Evolutionary conservation across 2,113 vertebrate genomes (phyloP).

Genomic region (Scortum barcoo): DNA sequence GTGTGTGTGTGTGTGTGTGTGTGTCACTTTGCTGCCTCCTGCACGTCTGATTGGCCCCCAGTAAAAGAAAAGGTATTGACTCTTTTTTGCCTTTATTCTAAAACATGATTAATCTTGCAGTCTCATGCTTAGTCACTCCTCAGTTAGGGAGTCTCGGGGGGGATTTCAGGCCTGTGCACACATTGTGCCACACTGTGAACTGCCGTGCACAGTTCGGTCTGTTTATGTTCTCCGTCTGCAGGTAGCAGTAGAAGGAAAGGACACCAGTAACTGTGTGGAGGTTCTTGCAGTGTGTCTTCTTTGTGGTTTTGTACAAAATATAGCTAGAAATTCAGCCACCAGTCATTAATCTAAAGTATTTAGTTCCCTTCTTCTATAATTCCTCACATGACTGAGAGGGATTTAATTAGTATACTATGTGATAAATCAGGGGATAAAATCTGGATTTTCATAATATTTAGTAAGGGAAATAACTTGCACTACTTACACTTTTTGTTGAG

Average conservation of each 20-base stretch:
- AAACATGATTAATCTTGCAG: constrained; percentile 65
- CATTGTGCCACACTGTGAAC: background rate
- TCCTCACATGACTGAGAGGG: background rate
- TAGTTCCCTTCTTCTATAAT: background rate
- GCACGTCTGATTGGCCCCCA: constrained; percentile 51
- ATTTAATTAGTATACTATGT: no score
- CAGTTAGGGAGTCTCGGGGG: constrained; percentile 12
- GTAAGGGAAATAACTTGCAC: background rate
- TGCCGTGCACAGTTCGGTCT: constrained; percentile 7
- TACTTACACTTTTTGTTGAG: background rate
- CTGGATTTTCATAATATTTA: background rate
- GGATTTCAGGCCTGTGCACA: constrained; percentile 1
- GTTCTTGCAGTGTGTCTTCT: background rate
- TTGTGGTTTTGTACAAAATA: background rate
- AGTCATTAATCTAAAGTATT: background rate
- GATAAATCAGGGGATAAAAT: background rate
- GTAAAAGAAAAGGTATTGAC: constrained; percentile 62
- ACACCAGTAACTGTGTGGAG: background rate
- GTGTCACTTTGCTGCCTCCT: constrained; percentile 34
- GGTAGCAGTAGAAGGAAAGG: background rate
- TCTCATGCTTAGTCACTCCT: constrained; percentile 53
- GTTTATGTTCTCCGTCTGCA: background rate
- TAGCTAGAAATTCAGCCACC: background rate
- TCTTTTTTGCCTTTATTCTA: constrained; percentile 57
- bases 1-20: constrained; percentile 22